Percentiles rank a stretch among this genome's conserved stretches.
Evolutionary conservation across 2,113 vertebrate species (phyloP).

Genomic region (Noturus placidus): DNA sequence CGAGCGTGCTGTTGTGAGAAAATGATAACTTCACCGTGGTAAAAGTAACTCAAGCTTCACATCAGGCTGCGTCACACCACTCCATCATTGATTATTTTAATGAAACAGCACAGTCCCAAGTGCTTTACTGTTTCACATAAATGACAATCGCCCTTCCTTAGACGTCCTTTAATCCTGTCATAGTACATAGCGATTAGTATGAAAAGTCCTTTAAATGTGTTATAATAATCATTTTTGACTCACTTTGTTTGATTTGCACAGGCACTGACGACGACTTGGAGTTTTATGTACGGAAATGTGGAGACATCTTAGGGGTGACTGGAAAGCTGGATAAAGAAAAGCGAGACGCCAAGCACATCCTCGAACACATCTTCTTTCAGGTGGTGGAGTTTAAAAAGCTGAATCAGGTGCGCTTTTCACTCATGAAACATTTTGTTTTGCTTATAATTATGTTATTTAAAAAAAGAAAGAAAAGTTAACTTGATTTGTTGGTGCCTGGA

Average conservation of each 20-base stretch:
- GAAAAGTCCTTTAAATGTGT: neutral
- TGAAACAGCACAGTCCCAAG: neutral
- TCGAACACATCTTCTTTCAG: conserved; percentile 95
- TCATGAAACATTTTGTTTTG: neutral
- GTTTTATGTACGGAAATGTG: conserved; percentile 91
- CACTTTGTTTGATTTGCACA: conserved; percentile 51
- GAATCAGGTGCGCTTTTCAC: conserved; percentile 82
- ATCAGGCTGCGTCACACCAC: neutral
- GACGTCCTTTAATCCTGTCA: neutral
- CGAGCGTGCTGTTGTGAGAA: neutral
- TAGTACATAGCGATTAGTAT: neutral
- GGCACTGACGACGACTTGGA: conserved; percentile 95
- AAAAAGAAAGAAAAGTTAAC: neutral
- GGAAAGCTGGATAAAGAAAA: conserved; percentile 86
- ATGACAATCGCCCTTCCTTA: neutral
- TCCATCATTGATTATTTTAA: neutral
- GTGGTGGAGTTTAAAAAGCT: conserved; percentile 97
- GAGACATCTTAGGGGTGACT: conserved; percentile 89
- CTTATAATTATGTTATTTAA: neutral
- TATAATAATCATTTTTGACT: neutral
- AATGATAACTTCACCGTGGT: neutral
- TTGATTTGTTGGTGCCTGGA: neutral
- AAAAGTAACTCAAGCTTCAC: neutral
- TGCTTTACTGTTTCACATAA: neutral
- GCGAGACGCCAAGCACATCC: conserved; percentile 87